A percentile compares a stretch with the other conserved stretches of the same genome.
phyloP scores from a whole-genome alignment of 2,888 invertebrate species.

The Orchesella flavescens region DNA sequence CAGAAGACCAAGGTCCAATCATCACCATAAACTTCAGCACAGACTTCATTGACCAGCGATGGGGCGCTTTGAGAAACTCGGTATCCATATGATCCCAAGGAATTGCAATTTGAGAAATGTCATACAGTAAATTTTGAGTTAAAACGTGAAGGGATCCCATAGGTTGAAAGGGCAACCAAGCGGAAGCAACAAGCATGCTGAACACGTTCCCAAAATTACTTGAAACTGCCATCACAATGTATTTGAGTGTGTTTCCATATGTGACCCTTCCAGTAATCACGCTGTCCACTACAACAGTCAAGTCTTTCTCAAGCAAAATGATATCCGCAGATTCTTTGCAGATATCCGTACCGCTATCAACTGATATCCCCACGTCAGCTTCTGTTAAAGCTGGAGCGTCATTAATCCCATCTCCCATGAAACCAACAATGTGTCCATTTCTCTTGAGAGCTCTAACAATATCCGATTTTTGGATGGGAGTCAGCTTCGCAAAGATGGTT shows the following conservation, averaged over 20 bases:
- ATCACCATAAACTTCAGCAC: slow-evolving; percentile 62
- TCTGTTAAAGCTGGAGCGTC: slow-evolving; percentile 54
- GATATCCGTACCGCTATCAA: slow-evolving; percentile 62
- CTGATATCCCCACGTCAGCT: slow-evolving; percentile 56
- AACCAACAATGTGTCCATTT: slow-evolving; percentile 55
- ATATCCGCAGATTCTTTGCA: slow-evolving; percentile 61
- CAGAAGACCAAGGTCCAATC: slow-evolving; percentile 64
- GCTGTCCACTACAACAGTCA: slow-evolving; percentile 39
- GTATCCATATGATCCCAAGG: slow-evolving; percentile 60
- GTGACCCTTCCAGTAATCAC: slow-evolving; percentile 45
- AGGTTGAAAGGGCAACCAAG: slow-evolving; percentile 61
- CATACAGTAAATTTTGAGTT: slow-evolving; percentile 61
- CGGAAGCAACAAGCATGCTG: slow-evolving; percentile 54
- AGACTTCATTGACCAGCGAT: slow-evolving; percentile 63
- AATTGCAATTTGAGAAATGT: slow-evolving; percentile 58
- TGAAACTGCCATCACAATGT: slow-evolving; percentile 62
- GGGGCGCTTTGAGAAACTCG: slow-evolving; percentile 62
- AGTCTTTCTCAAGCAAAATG: slow-evolving; percentile 54
- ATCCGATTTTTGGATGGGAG: slow-evolving; percentile 54
- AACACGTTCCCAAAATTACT: slow-evolving; percentile 63
- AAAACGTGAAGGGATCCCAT: slow-evolving; percentile 59
- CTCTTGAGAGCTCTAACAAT: slow-evolving; percentile 45
- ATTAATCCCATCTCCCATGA: slow-evolving; percentile 61
- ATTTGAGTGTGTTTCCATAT: slow-evolving; percentile 63
- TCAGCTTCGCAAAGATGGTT: slow-evolving; percentile 55